Percentiles rank a stretch among this genome's conserved stretches.
phyloP scores from a whole-genome alignment of 2,888 invertebrate genomes.

The Himalopsyche kuldschensis region DNA sequence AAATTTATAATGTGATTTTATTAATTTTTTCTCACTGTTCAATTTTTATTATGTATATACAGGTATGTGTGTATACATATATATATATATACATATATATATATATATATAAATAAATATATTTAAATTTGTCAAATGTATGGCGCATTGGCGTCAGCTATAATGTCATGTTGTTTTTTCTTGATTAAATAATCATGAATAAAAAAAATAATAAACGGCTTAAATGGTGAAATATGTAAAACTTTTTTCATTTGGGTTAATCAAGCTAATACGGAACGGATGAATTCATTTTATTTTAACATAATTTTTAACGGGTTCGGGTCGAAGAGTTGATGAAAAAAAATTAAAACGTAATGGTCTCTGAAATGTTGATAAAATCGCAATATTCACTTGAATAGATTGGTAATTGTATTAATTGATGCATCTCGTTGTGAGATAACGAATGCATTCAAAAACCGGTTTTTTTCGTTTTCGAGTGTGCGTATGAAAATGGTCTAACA shows the following conservation, averaged over 20 bases:
- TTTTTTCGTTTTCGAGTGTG: background rate
- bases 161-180: too few relatives aligned
- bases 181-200: too few relatives aligned
- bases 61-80: too few relatives aligned
- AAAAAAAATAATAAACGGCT: too few relatives aligned
- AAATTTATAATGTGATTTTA: too few relatives aligned
- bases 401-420: slow-evolving; percentile 19
- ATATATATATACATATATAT: too few relatives aligned
- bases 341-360: background rate
- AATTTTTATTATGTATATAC: too few relatives aligned
- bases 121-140: too few relatives aligned
- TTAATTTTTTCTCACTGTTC: too few relatives aligned
- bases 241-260: background rate
- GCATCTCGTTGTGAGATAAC: background rate
- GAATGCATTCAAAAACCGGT: background rate
- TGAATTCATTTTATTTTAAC: background rate
- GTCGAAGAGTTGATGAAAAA: background rate
- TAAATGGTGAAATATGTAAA: too few relatives aligned
- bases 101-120: too few relatives aligned
- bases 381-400: slow-evolving; percentile 14
- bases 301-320: background rate
- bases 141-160: too few relatives aligned
- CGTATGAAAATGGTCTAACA: background rate
- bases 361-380: slow-evolving; percentile 11
- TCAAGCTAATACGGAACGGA: background rate